Base-by-base conservation (phyloP, 2,113 vertebrate species). In the Rhinopomastus cyanomelas region DNA sequence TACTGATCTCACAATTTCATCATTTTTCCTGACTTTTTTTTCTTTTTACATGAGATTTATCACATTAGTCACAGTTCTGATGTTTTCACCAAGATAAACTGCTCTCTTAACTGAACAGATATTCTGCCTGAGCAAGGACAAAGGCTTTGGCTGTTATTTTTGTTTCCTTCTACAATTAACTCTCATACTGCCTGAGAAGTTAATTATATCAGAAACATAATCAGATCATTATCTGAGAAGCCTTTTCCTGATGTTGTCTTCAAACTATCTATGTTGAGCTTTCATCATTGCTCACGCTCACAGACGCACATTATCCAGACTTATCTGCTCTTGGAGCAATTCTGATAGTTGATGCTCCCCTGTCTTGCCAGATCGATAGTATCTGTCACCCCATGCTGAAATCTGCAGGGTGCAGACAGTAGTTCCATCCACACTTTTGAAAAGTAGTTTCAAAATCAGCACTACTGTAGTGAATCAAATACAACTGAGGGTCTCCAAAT, bases 161-260 rank as follows among this genome's bases (percentile, higher is more conserved):
- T 80, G 36, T 67, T 88, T 81, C 88, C 64, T 83, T 71, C 55
- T 42, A 81, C 77, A 56, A 22, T 67, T 74, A 93, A 86, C 44
- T 77, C 51, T 30, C 32, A 71, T 86, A 71, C 56, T 25, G 23
- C 61, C 88, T 17, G 15, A 91, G 61, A 62, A 84, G 53, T 56
- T 88, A 87, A 78, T 76, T 80, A 78, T 57, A 93, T 59, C 68
- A 78, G 32, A 51, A 84, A 74, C 83, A 56, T 4, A 61, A 93
- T 71, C 64, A 30, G 44, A 29, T 64, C 62, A 89, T 87, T 62
- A 80, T 56, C 67, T 32, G 56, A 92, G 72, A 69, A n/a, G 23
- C 17, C 44, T 81, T 67, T 83, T 85, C n/a, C 57, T 39, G 60
- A 64, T 44, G 29, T 34, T 67, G 37, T 61, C 77, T 79, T 81